Base-by-base conservation (phyloP, 2,113 vertebrate species). In the Pangasianodon hypophthalmus region DNA sequence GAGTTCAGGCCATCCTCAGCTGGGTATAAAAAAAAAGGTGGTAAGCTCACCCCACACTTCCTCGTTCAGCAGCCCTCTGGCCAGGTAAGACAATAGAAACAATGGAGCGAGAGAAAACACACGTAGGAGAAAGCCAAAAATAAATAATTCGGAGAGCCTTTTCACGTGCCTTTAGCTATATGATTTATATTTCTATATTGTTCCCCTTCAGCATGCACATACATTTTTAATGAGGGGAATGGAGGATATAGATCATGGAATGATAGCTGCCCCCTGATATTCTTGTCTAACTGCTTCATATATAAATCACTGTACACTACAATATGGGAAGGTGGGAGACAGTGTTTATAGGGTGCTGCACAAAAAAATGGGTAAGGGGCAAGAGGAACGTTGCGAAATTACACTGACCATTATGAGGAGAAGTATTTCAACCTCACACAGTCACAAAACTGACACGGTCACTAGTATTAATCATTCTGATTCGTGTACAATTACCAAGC, bases 171-270 rank as follows among this genome's bases (percentile, higher is more conserved):
- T 93, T 96, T 95, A 95, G 94, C 95, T 93, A 95, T 96, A 95
- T 96, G 96, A 96, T 96, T 96, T 96, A 96, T 96, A 96, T 93
- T 96, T 96, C 95, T 94, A 96, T 96, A 96, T 95, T 94, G 95
- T 95, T 95, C 95, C 93, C 95, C 94, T 94, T 94, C 94, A 95
- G 95, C 94, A 94, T 94, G 94, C 94, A 94, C 95, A 95, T 96
- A 95, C 95, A 96, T 96, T 96, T 96, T 96, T 96, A 96, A 96
- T 96, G 95, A 95, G 94, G 93, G 94, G 92, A 94, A 92, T 89
- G 92, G 94, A 93, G 94, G 92, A 95, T 95, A 96, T 95, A 95
- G 94, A 96, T 96, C 95, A 96, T 92, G 92, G 93, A 96, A 94
- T 95, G 96, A 96, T 96, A 94, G 95, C 94, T 95, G 95, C 92